These are phyloP conservation scores for Troglohyphantes excavatus DNA, from an alignment of 2,888 invertebrate genomes.

Conservation along the genomic window DNA sequence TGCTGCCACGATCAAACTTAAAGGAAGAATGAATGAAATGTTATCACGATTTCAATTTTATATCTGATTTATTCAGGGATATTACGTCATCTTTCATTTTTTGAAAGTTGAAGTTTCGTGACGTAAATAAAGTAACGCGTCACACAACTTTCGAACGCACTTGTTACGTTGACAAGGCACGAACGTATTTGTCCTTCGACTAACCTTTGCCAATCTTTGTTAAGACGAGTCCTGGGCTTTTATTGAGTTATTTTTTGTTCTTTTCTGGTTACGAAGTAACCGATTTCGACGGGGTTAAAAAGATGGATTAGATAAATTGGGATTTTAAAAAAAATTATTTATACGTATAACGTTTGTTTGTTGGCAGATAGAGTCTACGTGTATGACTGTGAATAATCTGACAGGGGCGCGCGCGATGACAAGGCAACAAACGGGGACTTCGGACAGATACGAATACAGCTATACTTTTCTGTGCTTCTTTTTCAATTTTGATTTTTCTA, in stretches of 20 bases:
- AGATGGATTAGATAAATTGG: too few species aligned
- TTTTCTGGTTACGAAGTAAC: too few species aligned
- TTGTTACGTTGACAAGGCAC: neutral
- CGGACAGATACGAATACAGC: too few species aligned
- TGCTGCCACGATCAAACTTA: neutral
- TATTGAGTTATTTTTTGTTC: too few species aligned
- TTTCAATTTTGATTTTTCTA: too few species aligned
- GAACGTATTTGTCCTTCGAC: slow-evolving; percentile 28
- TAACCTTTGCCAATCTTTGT: slow-evolving; percentile 9
- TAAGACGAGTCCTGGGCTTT: neutral
- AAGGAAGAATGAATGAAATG: neutral
- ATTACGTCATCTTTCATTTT: slow-evolving; percentile 4
- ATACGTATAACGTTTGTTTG: too few species aligned
- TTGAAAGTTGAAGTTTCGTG: slow-evolving; percentile 44
- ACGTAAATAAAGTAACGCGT: slow-evolving; percentile 37
- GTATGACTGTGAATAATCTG: too few species aligned
- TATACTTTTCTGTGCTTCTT: too few species aligned
- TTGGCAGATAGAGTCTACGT: too few species aligned
- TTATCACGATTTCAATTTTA: slow-evolving; percentile 4
- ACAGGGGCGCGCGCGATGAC: too few species aligned
- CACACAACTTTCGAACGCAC: neutral
- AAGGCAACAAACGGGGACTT: too few species aligned
- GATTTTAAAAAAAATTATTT: too few species aligned
- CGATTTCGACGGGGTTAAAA: neutral
- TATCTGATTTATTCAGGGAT: slow-evolving; percentile 6